phyloP scores from a whole-genome alignment of 1,140 invertebrate genomes.

The Carcinoscorpius rotundicauda region DNA sequence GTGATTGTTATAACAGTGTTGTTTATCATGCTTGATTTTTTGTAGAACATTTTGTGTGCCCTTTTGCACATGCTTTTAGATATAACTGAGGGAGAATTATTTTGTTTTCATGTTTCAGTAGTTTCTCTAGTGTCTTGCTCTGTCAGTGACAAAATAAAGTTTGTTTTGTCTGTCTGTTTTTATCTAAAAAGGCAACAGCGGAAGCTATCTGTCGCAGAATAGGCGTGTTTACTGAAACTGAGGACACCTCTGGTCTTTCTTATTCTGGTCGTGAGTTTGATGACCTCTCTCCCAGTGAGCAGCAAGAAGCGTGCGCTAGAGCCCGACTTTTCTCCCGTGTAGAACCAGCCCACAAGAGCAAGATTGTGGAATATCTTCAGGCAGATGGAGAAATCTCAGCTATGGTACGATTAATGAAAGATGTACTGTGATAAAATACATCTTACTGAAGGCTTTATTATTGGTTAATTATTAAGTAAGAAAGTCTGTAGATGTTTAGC shows the following conservation, averaged over 20 bases:
- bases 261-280: slow-evolving; percentile 99
- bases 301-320: slow-evolving; percentile 75
- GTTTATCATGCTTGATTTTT: too few relatives aligned
- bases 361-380: slow-evolving; percentile 98
- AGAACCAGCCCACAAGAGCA: slow-evolving; percentile 98
- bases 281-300: slow-evolving; percentile 79
- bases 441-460: not conserved
- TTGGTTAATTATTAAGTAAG: not conserved
- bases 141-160: too few relatives aligned
- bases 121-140: too few relatives aligned
- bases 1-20: too few relatives aligned
- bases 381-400: slow-evolving; percentile 99
- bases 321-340: slow-evolving; percentile 96
- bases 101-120: too few relatives aligned
- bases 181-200: slow-evolving; percentile 54
- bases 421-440: not conserved
- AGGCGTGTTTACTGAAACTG: slow-evolving; percentile 93
- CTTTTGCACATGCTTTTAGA: too few relatives aligned
- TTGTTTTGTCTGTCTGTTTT: too few relatives aligned
- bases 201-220: slow-evolving; percentile 99
- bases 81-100: too few relatives aligned
- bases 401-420: slow-evolving; percentile 52
- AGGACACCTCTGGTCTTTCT: slow-evolving; percentile 86
- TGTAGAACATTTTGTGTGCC: too few relatives aligned
- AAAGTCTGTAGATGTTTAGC: not conserved